Percentiles rank a stretch among this genome's conserved stretches.
phyloP scores from a whole-genome alignment of 2,888 invertebrate genomes.

The Notocelia uddmanniana region DNA sequence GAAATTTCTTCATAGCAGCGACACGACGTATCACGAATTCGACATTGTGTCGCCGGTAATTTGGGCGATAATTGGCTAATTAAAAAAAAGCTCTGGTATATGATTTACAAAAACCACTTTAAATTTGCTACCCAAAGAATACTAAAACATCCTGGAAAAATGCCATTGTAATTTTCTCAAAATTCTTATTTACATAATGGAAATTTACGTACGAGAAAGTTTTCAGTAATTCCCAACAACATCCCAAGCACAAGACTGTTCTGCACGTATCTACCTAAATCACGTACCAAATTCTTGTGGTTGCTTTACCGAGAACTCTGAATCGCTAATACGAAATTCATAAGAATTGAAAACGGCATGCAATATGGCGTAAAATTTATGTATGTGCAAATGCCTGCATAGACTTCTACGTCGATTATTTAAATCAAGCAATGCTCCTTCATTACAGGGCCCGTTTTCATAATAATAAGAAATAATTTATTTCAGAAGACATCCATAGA shows the following conservation, averaged over 20 bases:
- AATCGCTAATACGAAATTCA: conserved; percentile 22
- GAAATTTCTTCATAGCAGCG: no score
- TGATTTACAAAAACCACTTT: neutral
- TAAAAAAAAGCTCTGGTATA: no score
- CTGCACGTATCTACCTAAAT: conserved; percentile 1
- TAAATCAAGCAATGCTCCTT: conserved; percentile 10
- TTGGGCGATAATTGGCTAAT: no score
- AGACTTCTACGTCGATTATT: conserved; percentile 15
- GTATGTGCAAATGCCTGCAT: conserved; percentile 17
- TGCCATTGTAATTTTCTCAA: neutral
- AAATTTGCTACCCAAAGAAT: neutral
- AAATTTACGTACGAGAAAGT: neutral
- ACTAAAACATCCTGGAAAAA: neutral
- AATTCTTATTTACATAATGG: neutral
- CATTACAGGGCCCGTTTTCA: conserved; percentile 16
- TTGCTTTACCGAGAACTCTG: conserved; percentile 14
- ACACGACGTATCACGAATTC: no score
- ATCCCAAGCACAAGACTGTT: neutral
- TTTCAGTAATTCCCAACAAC: neutral
- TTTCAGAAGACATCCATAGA: no score
- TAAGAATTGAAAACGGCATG: conserved; percentile 25
- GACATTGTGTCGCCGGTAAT: no score
- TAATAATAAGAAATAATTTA: no score
- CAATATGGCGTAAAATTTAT: conserved; percentile 8
- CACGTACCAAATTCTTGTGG: conserved; percentile 13